Evolutionary conservation across 2,113 vertebrate species (phyloP), one percentile per base, ranked within the genome.

Genomic region (Parus major): DNA sequence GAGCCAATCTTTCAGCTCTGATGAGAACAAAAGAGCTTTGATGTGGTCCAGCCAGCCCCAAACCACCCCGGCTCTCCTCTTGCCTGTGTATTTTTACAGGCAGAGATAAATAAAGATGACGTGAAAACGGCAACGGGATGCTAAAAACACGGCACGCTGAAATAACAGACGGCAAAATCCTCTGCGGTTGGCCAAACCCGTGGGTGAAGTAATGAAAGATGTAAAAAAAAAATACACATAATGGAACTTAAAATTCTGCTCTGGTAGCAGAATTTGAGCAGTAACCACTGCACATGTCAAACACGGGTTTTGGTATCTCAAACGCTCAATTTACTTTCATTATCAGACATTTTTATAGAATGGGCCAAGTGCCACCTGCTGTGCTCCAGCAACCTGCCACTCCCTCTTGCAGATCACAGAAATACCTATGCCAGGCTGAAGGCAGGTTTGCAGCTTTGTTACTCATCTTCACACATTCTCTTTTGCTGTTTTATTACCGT

Each of bases 401-500:
- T 35, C 31, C 57, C 60, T 4, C 69, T 65, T 3, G n/a, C 3
- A 0, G 1, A 2, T 8, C 10, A 68, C 33, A 82, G 39, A 55
- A 88, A 44, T 5, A 25, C 0, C 0, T 3, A 4, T 15, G 12
- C 11, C 28, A 16, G 42, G 16, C 15, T 19, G 15, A 66, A 69
- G 50, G 5, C 47, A 57, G 47, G 31, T 16, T 8, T 78, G 42
- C 36, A 69, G 59, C 59, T 77, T 10, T 17, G 6, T 8, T 17
- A 36, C 50, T 25, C 4, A 39, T 39, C 23, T 23, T 8, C 17
- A 33, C 63, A 25, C 4, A 0, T 31, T 47, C 35, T 24, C 85
- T 56, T 60, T 35, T 3, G 0, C 50, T 42, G 17, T 4, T 44
- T 80, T 13, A 15, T 6, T 44, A 36, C 14, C 36, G 2, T 0